Base-by-base conservation (phyloP, 2,797 vertebrate species). In the Pteronotus mesoamericanus region DNA sequence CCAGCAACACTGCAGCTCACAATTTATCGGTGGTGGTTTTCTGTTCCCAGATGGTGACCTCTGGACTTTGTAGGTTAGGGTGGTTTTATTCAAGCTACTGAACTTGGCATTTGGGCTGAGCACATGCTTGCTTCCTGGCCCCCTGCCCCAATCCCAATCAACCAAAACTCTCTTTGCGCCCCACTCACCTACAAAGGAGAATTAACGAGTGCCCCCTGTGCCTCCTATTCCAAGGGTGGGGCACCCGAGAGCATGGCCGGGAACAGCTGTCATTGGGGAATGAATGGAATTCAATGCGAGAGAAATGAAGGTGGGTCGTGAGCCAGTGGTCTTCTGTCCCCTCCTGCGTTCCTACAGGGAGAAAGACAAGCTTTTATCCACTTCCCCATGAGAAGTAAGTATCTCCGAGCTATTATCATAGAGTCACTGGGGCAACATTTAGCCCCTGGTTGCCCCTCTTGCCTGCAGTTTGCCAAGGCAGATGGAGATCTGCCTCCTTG, bases 1-100 rank as follows among this genome's bases (percentile, higher is more conserved):
- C 96, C 93, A 78, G 91, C 92, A 92, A 77, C 96, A 94, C 97
- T 98, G 98, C 46, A 94, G 89, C 94, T 96, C 95, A 96, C 92
- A 96, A 97, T 98, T 98, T 98, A 97, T 96, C 98, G 97, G 97
- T 97, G 96, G 97, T 44, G 46, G 95, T 98, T 98, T 98, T 98
- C 95, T 4, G 53, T 98, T 98, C 98, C 97, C 98, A 98, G 98
- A 98, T 98, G 98, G 98, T 93, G 97, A 97, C 95, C 94, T 98
- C 92, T 94, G 98, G 95, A 96, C 97, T 97, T 97, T 77, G 91
- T 97, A 98, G 96, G 97, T 98, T 97, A 98, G 96, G 96, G 97
- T 83, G 97, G 94, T 98, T 98, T 98, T 98, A 96, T 96, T 96
- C 95, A 92, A 94, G 97, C 98, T 98, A 98, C 97, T 98, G 97